These are phyloP conservation scores for Prunella himalayana DNA, from an alignment of 2,113 vertebrate genomes.

Conservation along the genomic window DNA sequence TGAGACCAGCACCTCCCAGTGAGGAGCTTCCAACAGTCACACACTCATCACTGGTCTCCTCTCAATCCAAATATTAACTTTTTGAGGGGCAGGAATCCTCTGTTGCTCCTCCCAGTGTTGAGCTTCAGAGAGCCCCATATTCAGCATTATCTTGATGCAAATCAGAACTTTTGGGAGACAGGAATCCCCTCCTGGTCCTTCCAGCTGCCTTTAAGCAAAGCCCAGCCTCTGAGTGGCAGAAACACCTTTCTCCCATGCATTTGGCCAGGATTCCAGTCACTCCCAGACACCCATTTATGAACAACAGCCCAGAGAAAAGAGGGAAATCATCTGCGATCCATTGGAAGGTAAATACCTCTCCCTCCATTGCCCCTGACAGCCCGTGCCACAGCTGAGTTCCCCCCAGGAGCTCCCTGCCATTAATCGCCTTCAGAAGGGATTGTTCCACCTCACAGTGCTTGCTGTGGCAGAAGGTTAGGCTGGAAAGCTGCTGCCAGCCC, in stretches of 20 bases:
- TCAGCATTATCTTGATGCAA: background rate
- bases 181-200: background rate
- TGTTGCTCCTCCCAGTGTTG: background rate
- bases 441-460: background rate
- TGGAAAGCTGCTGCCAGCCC: background rate
- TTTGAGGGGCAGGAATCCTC: background rate
- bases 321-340: background rate
- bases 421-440: constrained; percentile 42
- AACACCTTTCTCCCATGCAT: background rate
- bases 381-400: constrained; percentile 14
- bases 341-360: constrained; percentile 41
- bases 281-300: background rate
- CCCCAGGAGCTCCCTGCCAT: constrained; percentile 8
- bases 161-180: background rate
- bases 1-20: background rate
- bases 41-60: background rate
- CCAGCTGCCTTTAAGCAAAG: background rate
- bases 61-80: background rate
- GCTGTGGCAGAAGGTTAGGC: background rate
- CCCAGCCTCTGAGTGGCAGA: background rate
- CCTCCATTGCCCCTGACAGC: constrained; percentile 36
- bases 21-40: background rate
- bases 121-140: background rate
- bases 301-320: background rate
- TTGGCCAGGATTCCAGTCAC: background rate